Base-by-base conservation (phyloP, 2,797 vertebrate species). In the Coregonus sp. region DNA sequence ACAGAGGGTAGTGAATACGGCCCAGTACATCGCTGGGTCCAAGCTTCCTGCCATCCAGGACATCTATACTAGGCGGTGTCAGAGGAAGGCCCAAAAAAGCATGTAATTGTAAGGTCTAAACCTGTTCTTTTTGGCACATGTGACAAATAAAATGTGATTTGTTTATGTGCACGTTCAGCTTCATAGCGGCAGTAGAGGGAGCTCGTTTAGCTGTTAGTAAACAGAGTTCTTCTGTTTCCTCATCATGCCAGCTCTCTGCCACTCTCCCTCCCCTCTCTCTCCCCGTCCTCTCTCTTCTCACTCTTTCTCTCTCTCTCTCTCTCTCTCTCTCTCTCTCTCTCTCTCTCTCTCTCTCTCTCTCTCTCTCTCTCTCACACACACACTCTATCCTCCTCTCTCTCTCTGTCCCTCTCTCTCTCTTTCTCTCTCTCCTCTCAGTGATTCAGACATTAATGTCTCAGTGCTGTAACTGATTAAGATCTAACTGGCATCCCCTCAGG, bases 401-500 rank as follows among this genome's bases (percentile, higher is more conserved):
- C 61, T 29, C 20, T 65, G 4, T 65, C 61, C 2, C 61, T 29
- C 66, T 68, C 33, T 37, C 33, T 68, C 35, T 50, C 3, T 31
- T 1, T 67, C 65, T 31, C 68, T 40, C 68, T 40, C 33, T 11
- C 16, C 67, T 69, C 67, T 69, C 67, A 47, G 5, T 37, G 76
- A 84, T 90, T 86, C 88, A 89, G 86, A 86, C 80, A 37, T 90
- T 88, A 86, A 75, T 81, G 80, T 79, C 77, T 84, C 65, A 65
- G 61, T 80, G 82, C 88, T 83, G 80, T 89, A 88, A 88, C 84
- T 90, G 88, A 92, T 92, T 89, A 90, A 79, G 84, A 87, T 86
- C 85, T 89, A 52, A 52, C 35, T 12, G 61, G 61, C 66, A 33
- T 67, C 51, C 66, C 52, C 76, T 73, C 76, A 25, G 51, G 54